phyloP scores from a whole-genome alignment of 2,113 vertebrate genomes.

The Zosterops pallidus region DNA sequence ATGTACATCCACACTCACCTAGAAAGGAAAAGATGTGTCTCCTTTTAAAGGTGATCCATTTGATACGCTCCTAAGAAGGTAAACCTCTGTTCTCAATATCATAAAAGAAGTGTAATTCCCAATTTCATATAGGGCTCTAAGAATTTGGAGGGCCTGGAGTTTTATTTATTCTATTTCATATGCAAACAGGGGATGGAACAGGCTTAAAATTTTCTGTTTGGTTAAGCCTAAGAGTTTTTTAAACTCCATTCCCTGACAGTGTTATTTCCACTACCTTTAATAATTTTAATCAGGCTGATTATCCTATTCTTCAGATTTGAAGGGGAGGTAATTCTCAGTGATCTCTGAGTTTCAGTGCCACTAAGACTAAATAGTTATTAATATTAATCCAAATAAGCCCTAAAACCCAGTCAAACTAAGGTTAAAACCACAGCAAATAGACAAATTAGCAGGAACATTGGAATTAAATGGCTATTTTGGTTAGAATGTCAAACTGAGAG shows the following conservation, averaged over 20 bases:
- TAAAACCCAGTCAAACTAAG: slow-evolving; percentile 11
- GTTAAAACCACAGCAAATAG: slow-evolving; percentile 29
- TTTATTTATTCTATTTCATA: not conserved
- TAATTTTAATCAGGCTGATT: slow-evolving; percentile 25
- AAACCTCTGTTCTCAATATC: not conserved
- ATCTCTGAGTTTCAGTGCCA: not conserved
- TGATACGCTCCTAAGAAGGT: not conserved
- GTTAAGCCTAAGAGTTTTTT: not conserved
- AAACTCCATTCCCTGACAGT: not conserved
- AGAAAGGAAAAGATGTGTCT: not conserved
- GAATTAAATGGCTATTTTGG: slow-evolving; percentile 14
- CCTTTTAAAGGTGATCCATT: not conserved
- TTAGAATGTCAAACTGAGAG: slow-evolving; percentile 23
- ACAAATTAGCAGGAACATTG: slow-evolving; percentile 21
- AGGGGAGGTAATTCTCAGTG: not conserved
- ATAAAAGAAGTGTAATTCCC: not conserved
- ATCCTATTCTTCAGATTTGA: not conserved
- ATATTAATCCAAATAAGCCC: not conserved
- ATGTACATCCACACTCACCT: not conserved
- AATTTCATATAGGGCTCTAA: not conserved
- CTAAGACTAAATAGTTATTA: slow-evolving; percentile 8
- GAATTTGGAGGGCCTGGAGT: not conserved
- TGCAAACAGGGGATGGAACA: not conserved
- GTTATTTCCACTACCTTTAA: not conserved
- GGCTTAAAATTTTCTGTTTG: not conserved